Evolutionary conservation across 1,140 invertebrate species (phyloP), one percentile per base, ranked within the genome.

Genomic region (Papilio polytes): DNA sequence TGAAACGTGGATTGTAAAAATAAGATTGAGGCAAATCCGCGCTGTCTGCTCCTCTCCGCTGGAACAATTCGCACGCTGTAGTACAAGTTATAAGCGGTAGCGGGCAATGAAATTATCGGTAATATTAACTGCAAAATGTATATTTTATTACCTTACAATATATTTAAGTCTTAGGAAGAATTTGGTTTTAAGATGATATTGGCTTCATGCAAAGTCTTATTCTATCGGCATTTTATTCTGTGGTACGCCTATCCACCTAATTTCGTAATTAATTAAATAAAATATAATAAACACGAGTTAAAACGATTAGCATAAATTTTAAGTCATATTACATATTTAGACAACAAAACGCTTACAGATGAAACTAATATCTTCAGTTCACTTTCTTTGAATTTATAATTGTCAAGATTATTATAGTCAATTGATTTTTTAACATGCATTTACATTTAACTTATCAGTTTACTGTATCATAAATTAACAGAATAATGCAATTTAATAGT

Each of bases 1-100:
- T 85, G 85, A 89, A 82, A 91, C 90, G 89, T 90, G 87, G 86
- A 89, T 91, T 90, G 89, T 92, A 89, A 92, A 93, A 93, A 87
- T 92, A 90, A 91, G 89, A 93, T 93, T 91, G 90, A 86, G 87
- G 89, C 83, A 85, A 81, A 83, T 83, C 81, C 80, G 82, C 79
- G 74, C 85, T 87, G 86, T 90, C 88, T 89, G 88, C 82, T 86
- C 83, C 77, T 78, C 81, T 80, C 78, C 80, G 66, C 59, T 81
- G 81, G 87, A 87, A 90, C 86, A 83, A 81, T 86, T 86, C 81
- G 81, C 82, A 81, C 73, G 44, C 70, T 82, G 73, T 83, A 85
- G 56, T 44, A 3, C 26, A 84, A 87, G 74, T 70, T 59, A 87
- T n/a, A 44, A 80, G 63, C 81, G 76, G n/a, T 41, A 9, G n/a